Evolutionary conservation across 2,888 invertebrate genomes (phyloP), one percentile per base, ranked within the genome.

Genomic region (Cerastis rubricosa): DNA sequence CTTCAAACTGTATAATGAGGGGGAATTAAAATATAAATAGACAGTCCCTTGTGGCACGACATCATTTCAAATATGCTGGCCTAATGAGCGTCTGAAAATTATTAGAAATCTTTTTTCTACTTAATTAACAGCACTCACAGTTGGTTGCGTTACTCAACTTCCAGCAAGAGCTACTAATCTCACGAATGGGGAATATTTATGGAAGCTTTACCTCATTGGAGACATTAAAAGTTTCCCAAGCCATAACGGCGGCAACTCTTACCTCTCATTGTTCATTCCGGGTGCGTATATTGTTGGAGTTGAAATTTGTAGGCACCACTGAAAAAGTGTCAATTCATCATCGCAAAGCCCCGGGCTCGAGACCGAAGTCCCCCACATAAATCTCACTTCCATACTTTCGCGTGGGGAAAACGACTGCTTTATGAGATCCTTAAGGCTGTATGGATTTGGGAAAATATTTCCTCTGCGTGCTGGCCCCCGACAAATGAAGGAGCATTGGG

Each of bases 381-480:
- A 97, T 97, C 97, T 96, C 94, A 95, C 96, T 97, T 95, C 95
- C 95, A 96, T 96, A 96, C 97, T 96, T 95, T 95, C 94, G 95
- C 96, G 95, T 94, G 95, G 95, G 96, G 96, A 95, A 94, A 95
- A 94, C 95, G 96, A 95, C 95, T 97, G 96, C 94, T 97, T 97
- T 97, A 97, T 96, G 97, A 93, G 96, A 96, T 96, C 96, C 96
- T 97, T 96, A 96, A 96, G 97, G 96, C 96, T 95, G 96, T 97
- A 97, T 97, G 97, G 97, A 97, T 97, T 97, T 96, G 95, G 95
- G 94, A 94, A 96, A 97, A 97, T 97, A 97, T 97, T 96, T 96
- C 96, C 95, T 94, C 93, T 94, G 92, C 96, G 95, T 96, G 95
- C 95, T 94, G 92, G 95, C 95, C 95, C 94, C 94, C 95, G 94